Percentiles rank a stretch among this genome's conserved stretches.
Evolutionary conservation across 2,113 vertebrate genomes (phyloP).

Genomic region (Ursus arctos): DNA sequence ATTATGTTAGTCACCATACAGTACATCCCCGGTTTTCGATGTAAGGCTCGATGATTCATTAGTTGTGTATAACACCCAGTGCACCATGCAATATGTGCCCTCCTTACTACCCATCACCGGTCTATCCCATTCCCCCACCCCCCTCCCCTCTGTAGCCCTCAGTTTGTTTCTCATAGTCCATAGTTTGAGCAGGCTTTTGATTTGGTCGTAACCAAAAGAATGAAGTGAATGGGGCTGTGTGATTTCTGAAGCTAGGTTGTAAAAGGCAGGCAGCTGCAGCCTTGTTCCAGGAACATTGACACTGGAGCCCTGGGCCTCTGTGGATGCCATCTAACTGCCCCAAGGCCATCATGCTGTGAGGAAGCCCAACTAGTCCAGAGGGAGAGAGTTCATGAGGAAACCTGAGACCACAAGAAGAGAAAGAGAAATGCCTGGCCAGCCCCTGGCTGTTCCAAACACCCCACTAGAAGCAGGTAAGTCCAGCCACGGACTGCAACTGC

Average conservation of each 20-base stretch:
- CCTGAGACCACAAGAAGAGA: background rate
- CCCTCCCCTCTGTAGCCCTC: too few species aligned
- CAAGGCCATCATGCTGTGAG: background rate
- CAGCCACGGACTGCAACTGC: background rate
- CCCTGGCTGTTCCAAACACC: background rate
- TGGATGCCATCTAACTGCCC: background rate
- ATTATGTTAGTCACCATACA: too few species aligned
- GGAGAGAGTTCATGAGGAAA: background rate
- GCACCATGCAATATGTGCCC: too few species aligned
- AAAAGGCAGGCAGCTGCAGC: background rate
- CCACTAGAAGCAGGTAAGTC: background rate
- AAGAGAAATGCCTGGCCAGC: background rate
- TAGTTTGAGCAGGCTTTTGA: background rate
- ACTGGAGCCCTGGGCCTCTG: background rate
- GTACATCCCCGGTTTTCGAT: too few species aligned
- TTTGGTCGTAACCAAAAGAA: background rate
- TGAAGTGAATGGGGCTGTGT: background rate
- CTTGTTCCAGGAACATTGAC: background rate
- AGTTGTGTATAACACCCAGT: too few species aligned
- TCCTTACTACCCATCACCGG: too few species aligned
- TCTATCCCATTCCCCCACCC: too few species aligned
- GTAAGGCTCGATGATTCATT: too few species aligned
- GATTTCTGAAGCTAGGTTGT: conserved; percentile 6
- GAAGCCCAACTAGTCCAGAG: background rate
- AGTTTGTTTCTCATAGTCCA: too few species aligned